Percentiles rank a stretch among this genome's conserved stretches.
These are phyloP conservation scores for Philopedon plagiatum DNA, from an alignment of 2,888 invertebrate genomes.

Conservation along the genomic window DNA sequence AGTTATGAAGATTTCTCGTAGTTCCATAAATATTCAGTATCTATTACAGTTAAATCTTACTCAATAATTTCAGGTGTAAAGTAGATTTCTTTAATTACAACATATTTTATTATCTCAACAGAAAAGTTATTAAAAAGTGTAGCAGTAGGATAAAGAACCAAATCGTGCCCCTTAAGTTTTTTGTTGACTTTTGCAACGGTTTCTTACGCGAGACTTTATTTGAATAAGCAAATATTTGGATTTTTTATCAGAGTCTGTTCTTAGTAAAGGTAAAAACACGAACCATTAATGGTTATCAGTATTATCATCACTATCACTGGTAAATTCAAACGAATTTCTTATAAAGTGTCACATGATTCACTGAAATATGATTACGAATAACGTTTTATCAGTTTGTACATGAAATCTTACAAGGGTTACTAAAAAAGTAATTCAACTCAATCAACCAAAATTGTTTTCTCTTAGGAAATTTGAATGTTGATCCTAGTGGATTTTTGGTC, in stretches of 20 bases:
- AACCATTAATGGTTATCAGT: background rate
- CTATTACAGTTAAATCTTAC: too few relatives aligned
- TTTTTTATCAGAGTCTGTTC: conserved; percentile 16
- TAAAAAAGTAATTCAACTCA: too few relatives aligned
- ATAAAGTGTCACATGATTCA: background rate
- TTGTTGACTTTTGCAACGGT: background rate
- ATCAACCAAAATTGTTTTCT: too few relatives aligned
- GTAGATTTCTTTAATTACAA: too few relatives aligned
- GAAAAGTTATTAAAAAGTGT: too few relatives aligned
- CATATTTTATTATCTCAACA: too few relatives aligned
- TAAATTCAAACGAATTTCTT: conserved; percentile 6
- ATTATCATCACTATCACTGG: background rate
- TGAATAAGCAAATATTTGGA: conserved; percentile 16
- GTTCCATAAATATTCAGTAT: too few relatives aligned
- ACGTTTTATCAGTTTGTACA: background rate
- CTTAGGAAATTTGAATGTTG: too few relatives aligned
- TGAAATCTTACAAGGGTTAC: background rate
- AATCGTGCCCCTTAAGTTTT: background rate
- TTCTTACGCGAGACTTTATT: background rate
- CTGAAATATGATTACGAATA: background rate
- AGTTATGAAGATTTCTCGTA: too few relatives aligned
- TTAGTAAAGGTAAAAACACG: background rate
- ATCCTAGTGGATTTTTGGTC: too few relatives aligned
- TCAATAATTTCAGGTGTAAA: too few relatives aligned
- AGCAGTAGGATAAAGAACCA: too few relatives aligned